These are phyloP conservation scores for Enteromius thamalakanensis DNA, from an alignment of 2,797 vertebrate genomes.

Conservation along the genomic window DNA sequence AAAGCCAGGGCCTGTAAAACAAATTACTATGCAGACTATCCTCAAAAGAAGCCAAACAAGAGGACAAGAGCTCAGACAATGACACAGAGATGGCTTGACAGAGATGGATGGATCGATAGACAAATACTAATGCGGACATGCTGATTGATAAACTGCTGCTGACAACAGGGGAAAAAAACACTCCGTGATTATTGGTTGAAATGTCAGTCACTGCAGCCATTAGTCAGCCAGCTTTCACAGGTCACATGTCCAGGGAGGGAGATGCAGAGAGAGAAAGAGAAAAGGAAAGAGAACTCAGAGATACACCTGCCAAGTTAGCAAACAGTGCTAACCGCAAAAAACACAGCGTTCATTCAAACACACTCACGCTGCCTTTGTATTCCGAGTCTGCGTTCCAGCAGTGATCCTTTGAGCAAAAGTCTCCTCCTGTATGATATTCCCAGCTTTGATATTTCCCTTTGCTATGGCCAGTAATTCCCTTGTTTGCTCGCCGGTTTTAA, in stretches of 20 bases:
- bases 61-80: constrained; percentile 61
- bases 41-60: constrained; percentile 68
- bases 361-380: constrained; percentile 45
- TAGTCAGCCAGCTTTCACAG: constrained; percentile 71
- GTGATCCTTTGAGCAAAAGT: constrained; percentile 54
- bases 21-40: constrained; percentile 71
- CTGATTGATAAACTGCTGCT: constrained; percentile 84
- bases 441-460: constrained; percentile 59
- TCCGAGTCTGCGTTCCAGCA: constrained; percentile 38
- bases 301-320: constrained; percentile 54
- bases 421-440: constrained; percentile 49
- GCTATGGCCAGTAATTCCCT: constrained; percentile 60
- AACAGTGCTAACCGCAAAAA: constrained; percentile 48
- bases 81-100: constrained; percentile 70
- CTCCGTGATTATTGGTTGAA: constrained; percentile 82
- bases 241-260: constrained; percentile 72
- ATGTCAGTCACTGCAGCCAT: constrained; percentile 80
- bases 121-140: constrained; percentile 81
- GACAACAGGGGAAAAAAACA: constrained; percentile 79
- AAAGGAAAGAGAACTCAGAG: constrained; percentile 16
- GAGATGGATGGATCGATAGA: constrained; percentile 77
- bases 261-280: constrained; percentile 12
- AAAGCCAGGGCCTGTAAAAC: constrained; percentile 57
- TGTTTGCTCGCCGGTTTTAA: constrained; percentile 56
- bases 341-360: constrained; percentile 34